A percentile compares a stretch with the other conserved stretches of the same genome.
These are phyloP conservation scores for Clarias macrocephalus DNA, from an alignment of 2,113 vertebrate genomes.

Conservation along the genomic window DNA sequence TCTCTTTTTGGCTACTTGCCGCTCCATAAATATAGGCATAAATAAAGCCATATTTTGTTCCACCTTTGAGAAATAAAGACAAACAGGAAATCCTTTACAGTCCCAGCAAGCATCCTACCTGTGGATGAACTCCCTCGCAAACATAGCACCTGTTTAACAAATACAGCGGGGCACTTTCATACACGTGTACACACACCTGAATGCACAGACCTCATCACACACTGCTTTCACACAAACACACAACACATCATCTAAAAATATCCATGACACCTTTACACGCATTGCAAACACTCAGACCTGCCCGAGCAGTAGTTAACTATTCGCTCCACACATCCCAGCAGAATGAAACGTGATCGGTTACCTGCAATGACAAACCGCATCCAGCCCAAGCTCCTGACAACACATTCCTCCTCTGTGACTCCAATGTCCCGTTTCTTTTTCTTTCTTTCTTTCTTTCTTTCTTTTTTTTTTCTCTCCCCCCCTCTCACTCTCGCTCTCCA, in stretches of 20 bases:
- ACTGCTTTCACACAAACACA: slow-evolving; percentile 3
- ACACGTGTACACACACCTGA: slow-evolving; percentile 13
- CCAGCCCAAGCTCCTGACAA: slow-evolving; percentile 50
- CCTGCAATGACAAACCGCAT: slow-evolving; percentile 53
- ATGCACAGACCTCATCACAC: slow-evolving; percentile 7
- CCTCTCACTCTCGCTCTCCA: slow-evolving; percentile 12
- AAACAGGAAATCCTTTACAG: neutral
- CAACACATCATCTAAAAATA: slow-evolving; percentile 20
- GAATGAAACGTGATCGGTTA: slow-evolving; percentile 46
- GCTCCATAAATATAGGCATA: neutral
- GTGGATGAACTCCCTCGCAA: slow-evolving; percentile 34
- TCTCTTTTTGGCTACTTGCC: neutral
- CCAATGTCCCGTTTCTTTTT: slow-evolving; percentile 44
- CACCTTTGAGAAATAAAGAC: neutral
- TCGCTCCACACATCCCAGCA: slow-evolving; percentile 1
- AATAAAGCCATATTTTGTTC: neutral
- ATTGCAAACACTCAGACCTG: neutral
- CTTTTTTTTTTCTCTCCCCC: neutral
- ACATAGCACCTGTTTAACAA: slow-evolving; percentile 39
- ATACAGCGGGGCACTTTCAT: slow-evolving; percentile 18
- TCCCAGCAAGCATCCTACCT: slow-evolving; percentile 51
- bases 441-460: neutral
- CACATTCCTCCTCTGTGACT: slow-evolving; percentile 52
- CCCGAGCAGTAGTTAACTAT: slow-evolving; percentile 15
- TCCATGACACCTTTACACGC: slow-evolving; percentile 15